Conservation (phyloP, 2,797 vertebrate species). For the Pyrocephalus nanus region DNA sequence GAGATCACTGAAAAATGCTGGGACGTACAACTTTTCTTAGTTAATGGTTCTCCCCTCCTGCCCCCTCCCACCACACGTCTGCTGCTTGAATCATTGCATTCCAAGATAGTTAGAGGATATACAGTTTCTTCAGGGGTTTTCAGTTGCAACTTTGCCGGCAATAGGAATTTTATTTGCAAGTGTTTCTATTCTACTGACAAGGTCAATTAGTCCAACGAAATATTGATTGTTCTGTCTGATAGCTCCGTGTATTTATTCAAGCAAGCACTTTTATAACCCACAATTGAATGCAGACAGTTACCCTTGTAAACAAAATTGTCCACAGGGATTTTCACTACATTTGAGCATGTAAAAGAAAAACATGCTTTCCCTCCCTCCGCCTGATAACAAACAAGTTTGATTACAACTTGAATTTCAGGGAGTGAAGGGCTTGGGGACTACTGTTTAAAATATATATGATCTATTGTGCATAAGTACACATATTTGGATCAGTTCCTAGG, state of each 20-base stretch:
- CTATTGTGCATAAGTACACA: not conserved
- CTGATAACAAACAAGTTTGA: conserved; percentile 28
- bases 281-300: conserved; percentile 70
- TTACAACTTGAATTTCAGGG: not conserved
- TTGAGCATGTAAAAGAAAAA: conserved; percentile 40
- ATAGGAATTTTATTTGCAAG: conserved; percentile 71
- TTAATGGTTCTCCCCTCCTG: not conserved
- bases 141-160: conserved; percentile 66
- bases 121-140: conserved; percentile 68
- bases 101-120: conserved; percentile 60
- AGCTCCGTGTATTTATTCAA: conserved; percentile 69
- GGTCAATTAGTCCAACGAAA: conserved; percentile 73
- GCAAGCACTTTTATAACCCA: conserved; percentile 65
- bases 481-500: not conserved
- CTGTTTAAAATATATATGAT: conserved; percentile 3
- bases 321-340: conserved; percentile 58
- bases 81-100: conserved; percentile 65
- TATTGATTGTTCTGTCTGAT: conserved; percentile 68
- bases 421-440: not conserved
- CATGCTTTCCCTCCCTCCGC: conserved; percentile 4
- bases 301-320: conserved; percentile 60
- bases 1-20: conserved; percentile 13
- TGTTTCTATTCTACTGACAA: conserved; percentile 74
- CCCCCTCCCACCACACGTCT: not conserved
- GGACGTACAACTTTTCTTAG: not conserved